Percentiles rank a stretch among this genome's conserved stretches.
phyloP scores from a whole-genome alignment of 2,888 invertebrate genomes.

The Balanococcus diminutus region DNA sequence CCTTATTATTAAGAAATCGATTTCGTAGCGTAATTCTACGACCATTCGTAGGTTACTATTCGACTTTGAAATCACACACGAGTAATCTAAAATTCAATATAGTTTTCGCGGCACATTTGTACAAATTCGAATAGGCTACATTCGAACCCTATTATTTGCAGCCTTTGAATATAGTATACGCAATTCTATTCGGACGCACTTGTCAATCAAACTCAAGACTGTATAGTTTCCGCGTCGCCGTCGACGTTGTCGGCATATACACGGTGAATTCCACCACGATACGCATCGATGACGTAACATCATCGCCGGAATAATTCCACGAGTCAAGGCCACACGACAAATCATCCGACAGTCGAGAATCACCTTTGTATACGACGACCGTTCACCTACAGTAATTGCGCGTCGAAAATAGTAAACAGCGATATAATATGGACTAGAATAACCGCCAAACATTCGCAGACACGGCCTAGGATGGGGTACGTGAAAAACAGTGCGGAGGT shows the following conservation, averaged over 20 bases:
- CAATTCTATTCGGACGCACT: not conserved
- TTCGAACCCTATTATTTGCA: not conserved
- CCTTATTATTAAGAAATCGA: not conserved
- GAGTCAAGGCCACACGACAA: conserved; percentile 3
- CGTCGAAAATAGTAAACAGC: not conserved
- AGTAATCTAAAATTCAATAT: not conserved
- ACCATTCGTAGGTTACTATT: not conserved
- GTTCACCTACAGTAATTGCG: conserved; percentile 16
- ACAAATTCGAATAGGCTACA: not conserved
- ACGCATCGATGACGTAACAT: not conserved
- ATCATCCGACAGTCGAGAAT: conserved; percentile 7
- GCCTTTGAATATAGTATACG: not conserved
- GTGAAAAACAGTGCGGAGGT: no score
- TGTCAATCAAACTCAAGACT: not conserved
- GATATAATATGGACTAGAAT: not conserved
- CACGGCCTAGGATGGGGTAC: no score
- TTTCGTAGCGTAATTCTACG: not conserved
- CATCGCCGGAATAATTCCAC: conserved; percentile 9
- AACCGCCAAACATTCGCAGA: not conserved
- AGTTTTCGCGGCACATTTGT: not conserved
- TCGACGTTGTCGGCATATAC: not conserved
- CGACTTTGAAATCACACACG: not conserved
- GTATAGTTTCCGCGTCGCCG: not conserved
- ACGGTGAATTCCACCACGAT: not conserved
- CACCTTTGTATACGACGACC: conserved; percentile 3